These are phyloP conservation scores for Rallus limicola DNA, from an alignment of 2,113 vertebrate genomes.

Conservation along the genomic window DNA sequence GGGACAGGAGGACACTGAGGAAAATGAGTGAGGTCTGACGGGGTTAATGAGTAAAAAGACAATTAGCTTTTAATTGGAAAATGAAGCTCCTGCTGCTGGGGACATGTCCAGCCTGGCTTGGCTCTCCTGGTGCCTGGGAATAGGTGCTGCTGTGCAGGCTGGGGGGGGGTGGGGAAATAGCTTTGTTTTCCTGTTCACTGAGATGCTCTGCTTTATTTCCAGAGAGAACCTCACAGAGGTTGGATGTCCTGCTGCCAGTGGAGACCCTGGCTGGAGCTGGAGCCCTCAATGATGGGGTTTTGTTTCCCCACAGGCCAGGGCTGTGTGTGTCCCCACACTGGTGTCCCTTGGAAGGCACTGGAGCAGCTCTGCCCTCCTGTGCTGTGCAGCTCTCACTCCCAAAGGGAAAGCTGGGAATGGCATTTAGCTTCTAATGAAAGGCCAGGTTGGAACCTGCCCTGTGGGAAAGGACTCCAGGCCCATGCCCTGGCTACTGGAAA, in stretches of 20 bases:
- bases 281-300: fast-evolving
- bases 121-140: neutral
- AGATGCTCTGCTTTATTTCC: neutral
- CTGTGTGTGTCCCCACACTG: too few species aligned
- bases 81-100: neutral
- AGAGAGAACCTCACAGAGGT: neutral
- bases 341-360: neutral
- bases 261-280: neutral
- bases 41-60: neutral
- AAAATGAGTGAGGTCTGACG: neutral
- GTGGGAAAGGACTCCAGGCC: neutral
- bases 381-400: neutral
- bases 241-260: neutral
- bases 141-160: neutral
- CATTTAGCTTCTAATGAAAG: neutral
- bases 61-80: slow-evolving; percentile 40
- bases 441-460: fast-evolving
- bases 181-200: neutral
- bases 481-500: neutral
- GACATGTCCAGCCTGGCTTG: neutral
- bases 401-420: neutral
- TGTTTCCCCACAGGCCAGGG: neutral
- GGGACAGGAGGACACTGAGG: neutral
- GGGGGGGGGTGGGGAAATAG: too few species aligned
- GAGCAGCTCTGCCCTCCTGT: neutral